A percentile compares a stretch with the other conserved stretches of the same genome.
Conservation (phyloP, 2,797 vertebrate genomes). For the Thunnus albacares region DNA sequence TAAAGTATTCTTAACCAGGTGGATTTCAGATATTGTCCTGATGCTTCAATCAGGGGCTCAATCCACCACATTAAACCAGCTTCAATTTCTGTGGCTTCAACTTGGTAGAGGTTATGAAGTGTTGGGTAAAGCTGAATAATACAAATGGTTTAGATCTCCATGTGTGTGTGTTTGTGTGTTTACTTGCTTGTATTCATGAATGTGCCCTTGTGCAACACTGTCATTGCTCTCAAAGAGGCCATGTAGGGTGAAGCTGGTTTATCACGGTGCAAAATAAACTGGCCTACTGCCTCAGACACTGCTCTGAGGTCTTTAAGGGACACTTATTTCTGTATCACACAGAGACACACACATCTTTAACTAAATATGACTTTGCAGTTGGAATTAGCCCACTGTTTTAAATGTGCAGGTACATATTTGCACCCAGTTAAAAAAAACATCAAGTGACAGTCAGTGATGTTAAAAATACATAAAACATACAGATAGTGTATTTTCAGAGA, state of each 20-base stretch:
- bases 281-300: conserved; percentile 1
- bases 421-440: neutral
- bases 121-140: neutral
- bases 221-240: neutral
- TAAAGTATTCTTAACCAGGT: too few relatives aligned
- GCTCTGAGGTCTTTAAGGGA: neutral
- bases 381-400: neutral
- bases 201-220: conserved; percentile 16
- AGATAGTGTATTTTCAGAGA: neutral
- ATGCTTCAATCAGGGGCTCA: neutral
- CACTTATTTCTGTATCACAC: conserved; percentile 8
- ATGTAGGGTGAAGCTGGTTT: conserved; percentile 22
- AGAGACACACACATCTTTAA: neutral
- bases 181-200: neutral
- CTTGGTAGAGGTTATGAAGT: neutral
- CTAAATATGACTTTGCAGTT: neutral
- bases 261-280: conserved; percentile 9
- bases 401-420: neutral
- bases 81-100: conserved; percentile 1
- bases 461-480: neutral
- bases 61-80: neutral
- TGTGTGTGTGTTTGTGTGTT: conserved; percentile 20
- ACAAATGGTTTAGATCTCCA: neutral
- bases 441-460: neutral
- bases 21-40: neutral